Conservation (phyloP, 2,888 invertebrate species). For the Monochamus alternatus region DNA sequence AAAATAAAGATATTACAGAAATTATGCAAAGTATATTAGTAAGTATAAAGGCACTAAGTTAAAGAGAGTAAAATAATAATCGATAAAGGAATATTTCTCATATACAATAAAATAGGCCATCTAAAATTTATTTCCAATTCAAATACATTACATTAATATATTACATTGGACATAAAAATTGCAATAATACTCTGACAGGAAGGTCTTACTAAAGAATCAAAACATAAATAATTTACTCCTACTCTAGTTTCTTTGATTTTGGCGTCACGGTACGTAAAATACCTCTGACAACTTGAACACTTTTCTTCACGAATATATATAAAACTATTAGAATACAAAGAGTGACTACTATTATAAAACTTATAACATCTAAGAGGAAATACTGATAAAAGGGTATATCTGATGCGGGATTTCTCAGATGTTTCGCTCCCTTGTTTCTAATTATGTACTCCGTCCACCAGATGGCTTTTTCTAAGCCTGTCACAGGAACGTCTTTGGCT, state of each 20-base stretch:
- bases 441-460: constrained; percentile 59
- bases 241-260: constrained; percentile 18
- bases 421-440: constrained; percentile 52
- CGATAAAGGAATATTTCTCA: too few relatives aligned
- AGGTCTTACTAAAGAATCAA: too few relatives aligned
- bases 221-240: background rate
- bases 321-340: constrained; percentile 9
- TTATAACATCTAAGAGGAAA: constrained; percentile 52
- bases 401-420: constrained; percentile 47
- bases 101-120: too few relatives aligned
- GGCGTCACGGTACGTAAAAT: background rate
- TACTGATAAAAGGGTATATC: constrained; percentile 54
- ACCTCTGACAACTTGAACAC: constrained; percentile 13
- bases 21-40: too few relatives aligned
- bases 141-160: too few relatives aligned
- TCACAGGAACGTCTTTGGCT: constrained; percentile 43
- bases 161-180: too few relatives aligned
- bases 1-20: too few relatives aligned
- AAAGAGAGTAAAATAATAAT: too few relatives aligned
- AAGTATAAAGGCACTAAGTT: too few relatives aligned
- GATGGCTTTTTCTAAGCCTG: constrained; percentile 53
- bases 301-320: constrained; percentile 19
- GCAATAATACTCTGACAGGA: background rate
- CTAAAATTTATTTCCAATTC: too few relatives aligned
- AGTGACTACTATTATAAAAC: constrained; percentile 35